Conservation (phyloP, 2,113 vertebrate species). For the Ardeotis arabs region DNA sequence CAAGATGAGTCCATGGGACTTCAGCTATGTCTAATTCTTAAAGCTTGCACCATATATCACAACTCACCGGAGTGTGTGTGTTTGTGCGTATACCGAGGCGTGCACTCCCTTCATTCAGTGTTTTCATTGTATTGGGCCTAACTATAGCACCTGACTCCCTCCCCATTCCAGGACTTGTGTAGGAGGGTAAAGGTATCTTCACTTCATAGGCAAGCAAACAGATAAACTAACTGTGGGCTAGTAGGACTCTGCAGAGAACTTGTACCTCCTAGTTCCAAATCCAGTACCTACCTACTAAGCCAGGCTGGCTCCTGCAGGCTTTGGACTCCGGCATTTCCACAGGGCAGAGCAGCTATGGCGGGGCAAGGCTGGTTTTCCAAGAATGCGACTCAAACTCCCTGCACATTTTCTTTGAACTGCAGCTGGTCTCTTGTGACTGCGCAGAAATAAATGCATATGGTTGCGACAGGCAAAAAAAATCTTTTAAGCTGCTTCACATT, state of each 20-base stretch:
- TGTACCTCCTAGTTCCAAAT: background rate
- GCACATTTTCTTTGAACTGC: background rate
- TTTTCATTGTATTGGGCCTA: background rate
- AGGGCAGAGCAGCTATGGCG: background rate
- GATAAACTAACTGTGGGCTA: background rate
- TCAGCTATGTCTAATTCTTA: background rate
- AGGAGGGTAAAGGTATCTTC: background rate
- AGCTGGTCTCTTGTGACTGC: background rate
- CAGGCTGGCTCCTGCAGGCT: background rate
- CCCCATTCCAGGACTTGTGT: background rate
- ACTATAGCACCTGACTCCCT: background rate
- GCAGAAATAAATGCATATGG: background rate
- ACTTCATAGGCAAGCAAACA: background rate
- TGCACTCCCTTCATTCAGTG: background rate
- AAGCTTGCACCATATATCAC: background rate
- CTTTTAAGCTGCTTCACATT: background rate
- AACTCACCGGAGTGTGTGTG: background rate
- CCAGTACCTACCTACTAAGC: background rate
- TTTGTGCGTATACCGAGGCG: background rate
- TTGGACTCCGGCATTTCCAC: background rate
- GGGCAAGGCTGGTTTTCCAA: background rate
- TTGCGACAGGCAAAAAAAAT: background rate
- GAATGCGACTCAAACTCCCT: background rate
- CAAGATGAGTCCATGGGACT: background rate
- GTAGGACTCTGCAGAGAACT: background rate